Percentiles rank a stretch among this genome's conserved stretches.
Conservation (phyloP, 1,140 invertebrate species). For the Danaus melanippus region DNA sequence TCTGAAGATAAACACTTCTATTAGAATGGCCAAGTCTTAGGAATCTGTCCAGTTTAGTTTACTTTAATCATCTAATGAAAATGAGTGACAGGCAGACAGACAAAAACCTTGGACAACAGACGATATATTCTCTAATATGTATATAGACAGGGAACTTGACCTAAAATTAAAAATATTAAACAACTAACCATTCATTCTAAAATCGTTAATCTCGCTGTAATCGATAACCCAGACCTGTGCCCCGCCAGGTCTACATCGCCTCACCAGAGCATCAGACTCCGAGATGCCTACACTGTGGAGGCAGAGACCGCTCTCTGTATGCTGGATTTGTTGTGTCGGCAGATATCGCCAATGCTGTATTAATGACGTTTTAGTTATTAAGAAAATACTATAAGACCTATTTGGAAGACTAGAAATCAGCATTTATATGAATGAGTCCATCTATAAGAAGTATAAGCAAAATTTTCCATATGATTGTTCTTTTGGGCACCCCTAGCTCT, state of each 20-base stretch:
- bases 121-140: no score
- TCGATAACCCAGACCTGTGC: constrained; percentile 41
- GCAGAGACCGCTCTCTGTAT: constrained; percentile 34
- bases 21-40: no score
- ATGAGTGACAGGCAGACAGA: no score
- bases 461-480: no score
- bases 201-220: constrained; percentile 43
- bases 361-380: background rate
- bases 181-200: constrained; percentile 21
- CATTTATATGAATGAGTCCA: no score
- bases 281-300: constrained; percentile 23
- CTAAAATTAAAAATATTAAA: background rate
- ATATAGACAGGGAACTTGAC: no score
- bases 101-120: no score
- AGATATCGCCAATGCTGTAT: constrained; percentile 42
- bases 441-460: no score
- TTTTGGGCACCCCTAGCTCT: no score
- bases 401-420: background rate
- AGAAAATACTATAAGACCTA: background rate
- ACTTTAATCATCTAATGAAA: no score
- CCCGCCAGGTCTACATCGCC: constrained; percentile 14
- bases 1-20: constrained; percentile 18
- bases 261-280: constrained; percentile 21
- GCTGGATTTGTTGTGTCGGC: constrained; percentile 34
- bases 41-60: no score